These are phyloP conservation scores for Scyliorhinus canicula DNA, from an alignment of 2,797 vertebrate genomes.

Conservation along the genomic window DNA sequence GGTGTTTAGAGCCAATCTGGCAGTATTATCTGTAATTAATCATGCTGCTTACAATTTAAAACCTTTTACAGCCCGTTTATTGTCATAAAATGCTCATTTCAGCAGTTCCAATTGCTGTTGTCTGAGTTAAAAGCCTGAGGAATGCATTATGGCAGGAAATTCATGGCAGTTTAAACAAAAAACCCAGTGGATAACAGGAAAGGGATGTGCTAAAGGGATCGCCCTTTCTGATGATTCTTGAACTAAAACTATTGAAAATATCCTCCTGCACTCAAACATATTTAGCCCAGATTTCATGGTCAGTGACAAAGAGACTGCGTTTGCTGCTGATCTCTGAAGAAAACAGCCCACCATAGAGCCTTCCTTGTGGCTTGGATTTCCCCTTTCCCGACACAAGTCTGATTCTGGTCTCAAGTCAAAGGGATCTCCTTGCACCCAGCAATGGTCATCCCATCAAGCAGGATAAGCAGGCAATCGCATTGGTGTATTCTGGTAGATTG, in stretches of 20 bases:
- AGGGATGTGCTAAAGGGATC: neutral
- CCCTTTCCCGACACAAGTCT: neutral
- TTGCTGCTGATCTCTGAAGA: neutral
- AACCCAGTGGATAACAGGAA: neutral
- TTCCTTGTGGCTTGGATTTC: neutral
- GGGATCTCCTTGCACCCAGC: neutral
- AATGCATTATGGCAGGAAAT: neutral
- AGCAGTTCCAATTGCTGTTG: neutral
- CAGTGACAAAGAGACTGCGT: no score
- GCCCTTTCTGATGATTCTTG: neutral
- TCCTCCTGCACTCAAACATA: neutral
- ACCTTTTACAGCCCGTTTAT: conserved; percentile 4
- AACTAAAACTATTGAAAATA: neutral
- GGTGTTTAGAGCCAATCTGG: conserved; percentile 13
- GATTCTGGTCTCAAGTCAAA: neutral
- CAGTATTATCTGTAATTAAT: conserved; percentile 26
- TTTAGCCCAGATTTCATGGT: neutral
- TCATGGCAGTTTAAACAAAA: neutral
- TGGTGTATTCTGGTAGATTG: neutral
- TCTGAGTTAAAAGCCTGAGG: neutral
- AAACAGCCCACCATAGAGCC: neutral
- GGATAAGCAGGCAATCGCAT: neutral
- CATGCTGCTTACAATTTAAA: conserved; percentile 28
- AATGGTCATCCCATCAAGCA: neutral
- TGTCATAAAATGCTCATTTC: conserved; percentile 13